Percentiles rank a stretch among this genome's conserved stretches.
Evolutionary conservation across 2,797 vertebrate genomes (phyloP).

Genomic region (Sylvia borin): DNA sequence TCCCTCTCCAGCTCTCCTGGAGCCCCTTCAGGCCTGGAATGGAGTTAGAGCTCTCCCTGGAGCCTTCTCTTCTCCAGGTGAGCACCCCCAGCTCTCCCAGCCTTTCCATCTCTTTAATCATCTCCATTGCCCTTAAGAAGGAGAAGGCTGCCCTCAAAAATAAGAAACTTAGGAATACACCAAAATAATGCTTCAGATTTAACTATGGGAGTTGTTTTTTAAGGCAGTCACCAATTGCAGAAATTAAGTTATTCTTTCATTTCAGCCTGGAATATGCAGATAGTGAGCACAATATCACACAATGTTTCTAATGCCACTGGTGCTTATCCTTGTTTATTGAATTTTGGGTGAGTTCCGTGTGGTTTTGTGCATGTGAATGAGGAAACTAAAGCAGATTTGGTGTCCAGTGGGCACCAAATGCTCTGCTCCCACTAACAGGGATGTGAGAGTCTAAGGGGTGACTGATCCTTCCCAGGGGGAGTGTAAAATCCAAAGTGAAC

Average conservation of each 20-base stretch:
- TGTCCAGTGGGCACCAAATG: not conserved
- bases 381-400: not conserved
- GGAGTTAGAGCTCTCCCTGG: accelerated
- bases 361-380: not conserved
- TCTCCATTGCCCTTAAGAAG: not conserved
- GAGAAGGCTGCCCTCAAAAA: not conserved
- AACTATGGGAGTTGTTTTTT: not conserved
- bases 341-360: accelerated
- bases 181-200: not conserved
- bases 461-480: not conserved
- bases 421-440: not conserved
- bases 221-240: not conserved
- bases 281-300: not conserved
- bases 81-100: not conserved
- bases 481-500: not conserved
- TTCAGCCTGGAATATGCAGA: not conserved
- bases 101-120: not conserved
- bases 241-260: not conserved
- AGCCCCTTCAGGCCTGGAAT: not conserved
- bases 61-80: not conserved
- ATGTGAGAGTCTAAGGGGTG: no score
- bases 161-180: not conserved
- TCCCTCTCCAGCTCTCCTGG: not conserved
- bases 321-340: not conserved
- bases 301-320: not conserved